These are phyloP conservation scores for Atta texana DNA, from an alignment of 1,140 invertebrate genomes.

Conservation along the genomic window DNA sequence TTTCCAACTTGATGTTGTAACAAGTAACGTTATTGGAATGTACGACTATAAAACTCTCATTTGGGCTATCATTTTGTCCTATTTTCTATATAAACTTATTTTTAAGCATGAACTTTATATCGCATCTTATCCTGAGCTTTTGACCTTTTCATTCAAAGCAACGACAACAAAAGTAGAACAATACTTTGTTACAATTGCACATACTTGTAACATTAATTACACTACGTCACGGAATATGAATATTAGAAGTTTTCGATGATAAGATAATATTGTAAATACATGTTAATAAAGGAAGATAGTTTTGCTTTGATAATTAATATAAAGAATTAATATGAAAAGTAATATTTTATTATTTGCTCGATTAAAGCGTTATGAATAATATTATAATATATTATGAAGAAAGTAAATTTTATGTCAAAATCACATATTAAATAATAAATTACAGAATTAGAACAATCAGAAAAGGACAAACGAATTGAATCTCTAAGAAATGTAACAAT, in stretches of 20 bases:
- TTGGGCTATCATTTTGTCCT: conserved; percentile 32
- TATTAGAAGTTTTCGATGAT: conserved; percentile 14
- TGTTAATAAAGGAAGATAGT: neutral
- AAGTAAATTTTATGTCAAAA: neutral
- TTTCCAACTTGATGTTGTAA: conserved; percentile 47
- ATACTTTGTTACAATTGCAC: conserved; percentile 19
- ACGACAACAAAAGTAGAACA: neutral
- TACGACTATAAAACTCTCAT: conserved; percentile 53
- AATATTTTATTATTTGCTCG: neutral
- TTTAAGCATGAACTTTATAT: conserved; percentile 25
- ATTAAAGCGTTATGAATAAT: conserved; percentile 14
- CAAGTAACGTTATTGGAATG: conserved; percentile 36
- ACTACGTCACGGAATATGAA: neutral
- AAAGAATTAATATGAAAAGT: conserved; percentile 16
- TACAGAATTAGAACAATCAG: neutral
- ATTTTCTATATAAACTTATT: conserved; percentile 47
- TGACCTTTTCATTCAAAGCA: conserved; percentile 26
- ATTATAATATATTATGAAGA: neutral
- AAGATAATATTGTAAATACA: neutral
- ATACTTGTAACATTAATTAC: conserved; percentile 30
- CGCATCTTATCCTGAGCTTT: conserved; percentile 24
- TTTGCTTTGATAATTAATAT: neutral
- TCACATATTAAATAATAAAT: neutral
- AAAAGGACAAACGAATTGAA: neutral
- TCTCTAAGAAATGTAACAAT: neutral